These are phyloP conservation scores for Pandemis cinnamomeana DNA, from an alignment of 2,888 invertebrate genomes.

Conservation along the genomic window DNA sequence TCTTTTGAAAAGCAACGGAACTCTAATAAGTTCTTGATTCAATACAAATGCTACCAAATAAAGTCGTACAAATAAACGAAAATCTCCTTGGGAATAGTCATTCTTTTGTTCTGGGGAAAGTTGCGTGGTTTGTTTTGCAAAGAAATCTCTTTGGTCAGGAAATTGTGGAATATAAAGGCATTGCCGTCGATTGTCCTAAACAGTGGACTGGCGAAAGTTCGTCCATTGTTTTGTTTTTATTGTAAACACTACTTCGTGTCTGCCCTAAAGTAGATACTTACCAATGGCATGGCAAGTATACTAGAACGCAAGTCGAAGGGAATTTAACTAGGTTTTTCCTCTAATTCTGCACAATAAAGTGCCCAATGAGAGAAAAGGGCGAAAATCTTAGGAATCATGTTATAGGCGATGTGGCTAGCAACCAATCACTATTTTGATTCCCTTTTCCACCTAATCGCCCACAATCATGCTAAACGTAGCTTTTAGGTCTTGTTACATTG, in stretches of 20 bases:
- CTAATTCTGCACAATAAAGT: too few relatives aligned
- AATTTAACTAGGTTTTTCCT: too few relatives aligned
- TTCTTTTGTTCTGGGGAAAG: conserved; percentile 39
- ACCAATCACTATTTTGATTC: too few relatives aligned
- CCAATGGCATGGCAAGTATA: too few relatives aligned
- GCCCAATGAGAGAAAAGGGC: too few relatives aligned
- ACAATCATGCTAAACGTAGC: too few relatives aligned
- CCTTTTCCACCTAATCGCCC: too few relatives aligned
- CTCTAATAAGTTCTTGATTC: conserved; percentile 40
- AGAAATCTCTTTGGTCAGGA: conserved; percentile 34
- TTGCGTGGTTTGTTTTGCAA: conserved; percentile 21
- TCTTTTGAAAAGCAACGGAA: not conserved
- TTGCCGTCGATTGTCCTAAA: conserved; percentile 38
- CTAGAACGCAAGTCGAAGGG: too few relatives aligned
- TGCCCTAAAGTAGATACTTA: conserved; percentile 4
- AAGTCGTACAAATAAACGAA: conserved; percentile 41
- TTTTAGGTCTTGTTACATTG: too few relatives aligned
- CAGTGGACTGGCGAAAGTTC: conserved; percentile 29
- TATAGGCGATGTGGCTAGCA: too few relatives aligned
- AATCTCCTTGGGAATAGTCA: conserved; percentile 38
- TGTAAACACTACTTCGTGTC: conserved; percentile 6
- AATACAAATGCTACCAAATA: conserved; percentile 37
- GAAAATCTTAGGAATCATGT: too few relatives aligned
- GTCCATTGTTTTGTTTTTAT: conserved; percentile 28
- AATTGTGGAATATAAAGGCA: conserved; percentile 33